A percentile compares a stretch with the other conserved stretches of the same genome.
phyloP scores from a whole-genome alignment of 2,797 vertebrate genomes.

The Mormyrops attenuatus region DNA sequence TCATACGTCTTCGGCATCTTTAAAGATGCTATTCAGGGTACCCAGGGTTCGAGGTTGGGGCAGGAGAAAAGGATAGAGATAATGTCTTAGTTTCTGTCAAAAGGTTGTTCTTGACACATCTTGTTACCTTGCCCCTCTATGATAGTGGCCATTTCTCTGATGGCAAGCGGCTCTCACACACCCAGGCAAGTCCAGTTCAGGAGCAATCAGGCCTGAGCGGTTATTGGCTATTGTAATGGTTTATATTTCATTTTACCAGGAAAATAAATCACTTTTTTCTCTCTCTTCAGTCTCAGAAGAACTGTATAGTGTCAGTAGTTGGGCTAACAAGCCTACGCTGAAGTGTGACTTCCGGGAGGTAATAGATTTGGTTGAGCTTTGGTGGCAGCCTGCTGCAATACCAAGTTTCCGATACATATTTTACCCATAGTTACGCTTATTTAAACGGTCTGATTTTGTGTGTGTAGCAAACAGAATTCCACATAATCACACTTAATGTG shows the following conservation, averaged over 20 bases:
- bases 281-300: background rate
- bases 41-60: background rate
- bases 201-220: background rate
- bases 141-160: background rate
- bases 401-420: background rate
- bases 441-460: background rate
- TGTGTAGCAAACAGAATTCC: background rate
- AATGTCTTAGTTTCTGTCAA: background rate
- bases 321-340: background rate
- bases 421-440: background rate
- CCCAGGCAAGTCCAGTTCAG: background rate
- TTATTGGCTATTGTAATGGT: background rate
- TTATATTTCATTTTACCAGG: background rate
- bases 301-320: background rate
- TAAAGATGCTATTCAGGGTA: background rate
- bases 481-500: background rate
- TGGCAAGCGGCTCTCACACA: background rate
- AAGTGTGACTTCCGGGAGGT: background rate
- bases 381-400: background rate
- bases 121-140: background rate
- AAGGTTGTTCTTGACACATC: constrained; percentile 13
- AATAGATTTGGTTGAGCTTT: background rate
- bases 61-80: background rate
- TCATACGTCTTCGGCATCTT: background rate
- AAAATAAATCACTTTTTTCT: background rate